Evolutionary conservation across 2,888 invertebrate species (phyloP), one percentile per base, ranked within the genome.

Genomic region (Microctonus brassicae): DNA sequence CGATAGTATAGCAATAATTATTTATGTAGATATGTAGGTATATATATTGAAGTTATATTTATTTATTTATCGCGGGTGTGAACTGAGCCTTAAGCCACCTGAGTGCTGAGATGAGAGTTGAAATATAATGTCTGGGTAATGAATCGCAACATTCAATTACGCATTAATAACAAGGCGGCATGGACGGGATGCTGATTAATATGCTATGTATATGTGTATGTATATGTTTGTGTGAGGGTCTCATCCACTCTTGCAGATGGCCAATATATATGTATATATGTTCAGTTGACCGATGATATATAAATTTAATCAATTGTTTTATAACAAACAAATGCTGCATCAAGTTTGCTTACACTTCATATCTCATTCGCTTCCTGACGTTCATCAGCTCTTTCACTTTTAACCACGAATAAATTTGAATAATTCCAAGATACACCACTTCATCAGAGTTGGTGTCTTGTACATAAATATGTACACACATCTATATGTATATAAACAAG

Each of bases 81-180:
- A 72, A 70, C 22, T 60, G 53, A 72, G 64, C 71, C 55, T 73
- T 70, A 52, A 53, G 20, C 26, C 66, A 36, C 57, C 62, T 34
- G 60, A 65, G 73, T 61, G 34, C 68, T 64, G 66, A 39, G 26
- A 53, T n/a, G 29, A 58, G 62, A 68, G 73, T 74, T 75, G 76
- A 78, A 78, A 77, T 75, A 78, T 77, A 78, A 80, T 76, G 78
- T 77, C 75, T 75, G 77, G 77, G 77, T 81, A 83, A 81, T 78
- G 77, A 82, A 84, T 82, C 76, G 77, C 78, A 80, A 75, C 78
- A 77, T 82, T 82, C 78, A 80, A 81, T 84, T 81, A 82, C 77
- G 80, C 76, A 81, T 81, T 82, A 81, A 81, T 81, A 79, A 83
- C 78, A 81, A 79, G 79, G 75, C 80, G 80, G 79, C 72, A 73